phyloP scores from a whole-genome alignment of 2,113 vertebrate genomes.

The Archilochus colubris region DNA sequence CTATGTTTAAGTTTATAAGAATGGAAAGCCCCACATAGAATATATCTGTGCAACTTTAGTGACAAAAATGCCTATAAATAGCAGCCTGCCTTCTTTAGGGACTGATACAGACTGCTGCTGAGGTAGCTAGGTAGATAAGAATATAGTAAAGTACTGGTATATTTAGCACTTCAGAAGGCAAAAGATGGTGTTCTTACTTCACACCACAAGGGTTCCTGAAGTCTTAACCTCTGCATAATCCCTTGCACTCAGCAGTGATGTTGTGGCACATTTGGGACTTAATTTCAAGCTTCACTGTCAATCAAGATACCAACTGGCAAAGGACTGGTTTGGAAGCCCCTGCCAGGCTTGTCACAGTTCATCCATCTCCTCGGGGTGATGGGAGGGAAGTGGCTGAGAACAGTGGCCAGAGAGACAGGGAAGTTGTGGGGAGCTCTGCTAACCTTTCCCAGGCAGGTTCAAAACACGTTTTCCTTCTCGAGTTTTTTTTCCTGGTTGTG shows the following conservation, averaged over 20 bases:
- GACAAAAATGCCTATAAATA: slow-evolving; percentile 49
- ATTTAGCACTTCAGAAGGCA: slow-evolving; percentile 33
- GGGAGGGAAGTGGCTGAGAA: background rate
- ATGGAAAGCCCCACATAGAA: background rate
- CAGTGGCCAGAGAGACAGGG: background rate
- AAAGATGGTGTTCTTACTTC: background rate
- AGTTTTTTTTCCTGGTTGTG: background rate
- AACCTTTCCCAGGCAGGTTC: background rate
- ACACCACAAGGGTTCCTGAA: background rate
- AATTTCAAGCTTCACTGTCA: background rate
- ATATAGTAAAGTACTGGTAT: background rate
- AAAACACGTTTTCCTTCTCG: background rate
- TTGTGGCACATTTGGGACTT: background rate
- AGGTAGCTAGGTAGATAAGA: slow-evolving; percentile 4
- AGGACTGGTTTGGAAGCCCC: background rate
- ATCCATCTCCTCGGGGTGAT: fast-evolving
- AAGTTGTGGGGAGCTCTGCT: background rate
- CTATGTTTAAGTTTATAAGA: background rate
- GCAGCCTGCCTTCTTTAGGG: slow-evolving; percentile 36
- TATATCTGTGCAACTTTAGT: background rate
- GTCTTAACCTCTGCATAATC: background rate
- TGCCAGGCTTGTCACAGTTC: background rate
- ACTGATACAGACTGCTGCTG: background rate
- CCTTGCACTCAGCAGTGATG: background rate
- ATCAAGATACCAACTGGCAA: background rate